Conservation (phyloP, 2,797 vertebrate genomes). For the Erithacus rubecula region DNA sequence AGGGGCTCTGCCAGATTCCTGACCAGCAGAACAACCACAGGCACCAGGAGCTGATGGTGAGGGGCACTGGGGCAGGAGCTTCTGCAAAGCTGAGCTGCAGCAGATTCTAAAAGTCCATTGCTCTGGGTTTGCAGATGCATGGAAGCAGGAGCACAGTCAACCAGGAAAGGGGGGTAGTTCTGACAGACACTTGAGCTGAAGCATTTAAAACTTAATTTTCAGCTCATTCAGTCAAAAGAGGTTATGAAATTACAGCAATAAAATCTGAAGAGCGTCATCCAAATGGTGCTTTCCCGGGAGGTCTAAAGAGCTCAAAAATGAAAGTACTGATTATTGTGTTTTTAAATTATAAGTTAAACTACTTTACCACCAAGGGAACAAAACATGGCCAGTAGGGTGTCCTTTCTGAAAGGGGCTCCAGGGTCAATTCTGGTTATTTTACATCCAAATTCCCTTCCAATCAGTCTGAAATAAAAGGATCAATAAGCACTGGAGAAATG, state of each 20-base stretch:
- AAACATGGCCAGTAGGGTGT: neutral
- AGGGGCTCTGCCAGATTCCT: neutral
- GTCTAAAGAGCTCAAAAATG: neutral
- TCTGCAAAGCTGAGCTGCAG: neutral
- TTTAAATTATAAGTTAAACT: neutral
- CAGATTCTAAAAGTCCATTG: fast-evolving
- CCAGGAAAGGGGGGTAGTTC: neutral
- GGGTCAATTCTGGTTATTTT: neutral
- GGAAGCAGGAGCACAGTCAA: neutral
- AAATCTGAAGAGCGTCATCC: neutral
- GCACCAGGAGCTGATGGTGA: fast-evolving
- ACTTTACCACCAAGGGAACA: neutral
- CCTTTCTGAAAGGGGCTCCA: neutral
- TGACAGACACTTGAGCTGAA: neutral
- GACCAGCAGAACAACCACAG: neutral
- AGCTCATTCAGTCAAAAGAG: neutral
- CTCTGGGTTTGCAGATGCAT: neutral
- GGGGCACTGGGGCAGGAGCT: fast-evolving
- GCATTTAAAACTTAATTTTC: neutral
- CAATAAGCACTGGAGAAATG: neutral
- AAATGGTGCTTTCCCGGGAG: neutral
- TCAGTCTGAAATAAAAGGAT: neutral
- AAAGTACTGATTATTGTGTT: neutral
- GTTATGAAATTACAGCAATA: neutral
- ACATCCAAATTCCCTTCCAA: neutral